phyloP scores from a whole-genome alignment of 1,140 invertebrate genomes.

The Papilio glaucus region DNA sequence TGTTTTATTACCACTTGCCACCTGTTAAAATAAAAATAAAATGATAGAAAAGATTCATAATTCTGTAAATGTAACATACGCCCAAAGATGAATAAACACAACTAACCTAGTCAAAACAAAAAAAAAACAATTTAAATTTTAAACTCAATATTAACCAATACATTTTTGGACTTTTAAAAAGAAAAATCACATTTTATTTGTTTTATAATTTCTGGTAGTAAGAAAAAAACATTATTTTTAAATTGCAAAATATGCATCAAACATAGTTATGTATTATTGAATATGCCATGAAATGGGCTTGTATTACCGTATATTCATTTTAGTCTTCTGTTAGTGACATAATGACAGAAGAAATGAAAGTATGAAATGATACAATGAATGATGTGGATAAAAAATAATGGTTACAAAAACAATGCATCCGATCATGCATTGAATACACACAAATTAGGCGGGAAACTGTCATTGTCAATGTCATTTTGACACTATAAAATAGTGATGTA shows the following conservation, averaged over 20 bases:
- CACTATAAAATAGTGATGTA: slow-evolving; percentile 12
- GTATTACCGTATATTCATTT: background rate
- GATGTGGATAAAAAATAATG: background rate
- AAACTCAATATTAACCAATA: no score
- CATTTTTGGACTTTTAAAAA: no score
- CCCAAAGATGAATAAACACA: background rate
- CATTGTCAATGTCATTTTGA: slow-evolving; percentile 9
- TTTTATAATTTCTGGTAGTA: background rate
- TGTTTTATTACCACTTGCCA: slow-evolving; percentile 91
- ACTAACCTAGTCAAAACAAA: background rate
- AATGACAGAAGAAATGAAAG: background rate
- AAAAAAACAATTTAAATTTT: background rate
- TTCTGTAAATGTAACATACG: background rate
- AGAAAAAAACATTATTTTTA: background rate
- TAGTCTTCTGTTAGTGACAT: background rate
- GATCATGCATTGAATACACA: slow-evolving; percentile 2
- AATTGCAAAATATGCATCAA: background rate
- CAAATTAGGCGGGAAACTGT: slow-evolving; percentile 5
- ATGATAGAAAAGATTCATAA: slow-evolving; percentile 32
- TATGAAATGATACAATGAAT: slow-evolving; percentile 13
- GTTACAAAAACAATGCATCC: background rate
- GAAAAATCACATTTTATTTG: background rate
- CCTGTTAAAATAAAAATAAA: slow-evolving; percentile 63
- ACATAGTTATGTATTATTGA: no score
- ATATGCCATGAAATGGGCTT: background rate